These are phyloP conservation scores for Pterobdella sp. DNA, from an alignment of 2,888 invertebrate species.

Conservation along the genomic window DNA sequence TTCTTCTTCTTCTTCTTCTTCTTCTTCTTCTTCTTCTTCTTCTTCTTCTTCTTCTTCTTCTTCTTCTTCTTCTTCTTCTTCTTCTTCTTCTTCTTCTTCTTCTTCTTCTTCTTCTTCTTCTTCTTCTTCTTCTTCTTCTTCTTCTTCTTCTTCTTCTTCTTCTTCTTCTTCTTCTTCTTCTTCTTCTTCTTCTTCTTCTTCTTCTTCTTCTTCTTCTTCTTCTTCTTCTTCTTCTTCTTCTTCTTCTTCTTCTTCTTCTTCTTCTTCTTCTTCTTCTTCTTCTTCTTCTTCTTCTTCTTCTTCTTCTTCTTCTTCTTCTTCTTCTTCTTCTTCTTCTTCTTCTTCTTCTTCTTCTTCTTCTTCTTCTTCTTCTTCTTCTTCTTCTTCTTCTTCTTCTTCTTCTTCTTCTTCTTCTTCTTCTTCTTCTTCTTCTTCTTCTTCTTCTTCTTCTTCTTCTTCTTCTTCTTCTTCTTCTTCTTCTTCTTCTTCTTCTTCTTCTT, in stretches of 20 bases:
- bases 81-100: neutral
- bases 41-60: neutral
- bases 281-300: neutral
- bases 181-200: neutral
- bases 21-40: neutral
- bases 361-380: neutral
- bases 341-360: neutral
- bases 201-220: neutral
- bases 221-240: slow-evolving; percentile 11
- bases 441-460: neutral
- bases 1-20: neutral
- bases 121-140: neutral
- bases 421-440: neutral
- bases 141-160: slow-evolving; percentile 4
- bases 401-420: neutral
- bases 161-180: slow-evolving; percentile 8
- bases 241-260: slow-evolving; percentile 12
- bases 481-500: neutral
- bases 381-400: neutral
- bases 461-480: neutral
- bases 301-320: too few relatives aligned
- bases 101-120: neutral
- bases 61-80: neutral
- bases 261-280: neutral
- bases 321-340: neutral